phyloP scores from a whole-genome alignment of 2,888 invertebrate species.

The Pachymerium ferrugineum region DNA sequence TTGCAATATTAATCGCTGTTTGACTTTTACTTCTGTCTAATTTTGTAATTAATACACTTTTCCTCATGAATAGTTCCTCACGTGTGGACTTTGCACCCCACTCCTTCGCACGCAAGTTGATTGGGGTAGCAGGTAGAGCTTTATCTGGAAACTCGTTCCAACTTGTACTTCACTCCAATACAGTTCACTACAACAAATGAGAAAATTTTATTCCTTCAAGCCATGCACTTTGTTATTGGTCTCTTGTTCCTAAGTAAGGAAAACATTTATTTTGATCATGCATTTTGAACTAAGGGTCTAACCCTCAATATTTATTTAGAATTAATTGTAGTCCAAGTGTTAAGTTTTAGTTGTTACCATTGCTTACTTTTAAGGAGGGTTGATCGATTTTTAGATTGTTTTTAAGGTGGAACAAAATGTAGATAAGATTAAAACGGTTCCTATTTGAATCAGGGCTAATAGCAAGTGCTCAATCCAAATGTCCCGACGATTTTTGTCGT shows the following conservation, averaged over 20 bases:
- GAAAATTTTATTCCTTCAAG: not conserved
- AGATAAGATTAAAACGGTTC: not conserved
- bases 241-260: conserved; percentile 9
- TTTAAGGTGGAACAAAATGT: too few relatives aligned
- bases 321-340: too few relatives aligned
- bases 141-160: not conserved
- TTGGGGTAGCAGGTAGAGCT: not conserved
- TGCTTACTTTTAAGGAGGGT: too few relatives aligned
- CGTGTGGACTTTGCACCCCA: not conserved
- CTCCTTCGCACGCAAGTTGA: not conserved
- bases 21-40: not conserved
- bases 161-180: not conserved
- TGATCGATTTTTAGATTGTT: too few relatives aligned
- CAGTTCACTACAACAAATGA: not conserved
- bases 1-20: not conserved
- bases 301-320: too few relatives aligned
- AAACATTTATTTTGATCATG: too few relatives aligned
- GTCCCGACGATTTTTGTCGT: not conserved
- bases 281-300: too few relatives aligned
- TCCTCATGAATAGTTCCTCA: not conserved
- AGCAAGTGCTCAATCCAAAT: not conserved
- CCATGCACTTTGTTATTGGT: conserved; percentile 1
- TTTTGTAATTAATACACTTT: not conserved
- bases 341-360: too few relatives aligned
- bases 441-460: not conserved